Conservation (phyloP, 2,797 vertebrate genomes). For the Sebastes goodei region DNA sequence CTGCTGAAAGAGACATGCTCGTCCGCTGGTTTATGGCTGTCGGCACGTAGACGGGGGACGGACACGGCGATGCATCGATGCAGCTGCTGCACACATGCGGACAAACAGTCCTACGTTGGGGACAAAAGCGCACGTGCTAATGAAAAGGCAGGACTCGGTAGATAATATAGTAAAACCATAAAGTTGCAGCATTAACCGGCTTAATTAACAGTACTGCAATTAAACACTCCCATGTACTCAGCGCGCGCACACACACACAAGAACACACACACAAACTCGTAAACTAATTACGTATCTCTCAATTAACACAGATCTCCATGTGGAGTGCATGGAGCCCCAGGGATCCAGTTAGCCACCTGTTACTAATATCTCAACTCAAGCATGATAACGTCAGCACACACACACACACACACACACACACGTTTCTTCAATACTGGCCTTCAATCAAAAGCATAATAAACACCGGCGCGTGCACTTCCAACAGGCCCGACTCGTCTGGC, state of each 20-base stretch:
- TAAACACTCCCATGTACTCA: conserved; percentile 54
- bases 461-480: background rate
- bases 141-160: conserved; percentile 23
- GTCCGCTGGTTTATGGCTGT: conserved; percentile 80
- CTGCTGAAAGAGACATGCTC: conserved; percentile 86
- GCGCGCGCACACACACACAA: background rate
- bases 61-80: conserved; percentile 56
- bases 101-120: background rate
- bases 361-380: conserved; percentile 72
- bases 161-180: conserved; percentile 48
- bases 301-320: conserved; percentile 70
- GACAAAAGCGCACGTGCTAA: conserved; percentile 18
- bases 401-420: background rate
- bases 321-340: conserved; percentile 63
- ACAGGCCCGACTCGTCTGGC: conserved; percentile 17
- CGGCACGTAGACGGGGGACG: conserved; percentile 57
- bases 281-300: conserved; percentile 72
- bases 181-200: conserved; percentile 49
- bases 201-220: conserved; percentile 73
- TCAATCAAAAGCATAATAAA: conserved; percentile 41
- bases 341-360: conserved; percentile 77
- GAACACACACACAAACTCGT: conserved; percentile 17
- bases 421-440: conserved; percentile 18
- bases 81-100: conserved; percentile 17
- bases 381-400: conserved; percentile 41